Conservation (phyloP, 2,113 vertebrate genomes). For the Dissostichus mawsoni region DNA sequence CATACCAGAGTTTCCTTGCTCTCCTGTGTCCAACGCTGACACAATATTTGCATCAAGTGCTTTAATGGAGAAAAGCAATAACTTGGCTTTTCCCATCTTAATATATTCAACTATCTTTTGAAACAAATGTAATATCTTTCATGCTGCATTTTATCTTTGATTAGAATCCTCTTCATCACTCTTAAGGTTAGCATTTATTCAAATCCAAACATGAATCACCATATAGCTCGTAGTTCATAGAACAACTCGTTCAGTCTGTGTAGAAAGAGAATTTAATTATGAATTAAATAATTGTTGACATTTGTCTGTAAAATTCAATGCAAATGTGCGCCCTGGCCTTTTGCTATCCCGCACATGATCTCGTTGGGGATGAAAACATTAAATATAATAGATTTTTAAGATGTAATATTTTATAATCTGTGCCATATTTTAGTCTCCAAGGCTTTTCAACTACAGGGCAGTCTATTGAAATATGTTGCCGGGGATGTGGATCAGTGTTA, state of each 20-base stretch:
- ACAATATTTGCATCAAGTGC: conserved; percentile 21
- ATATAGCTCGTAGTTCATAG: background rate
- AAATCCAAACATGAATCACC: conserved; percentile 1
- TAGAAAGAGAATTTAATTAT: background rate
- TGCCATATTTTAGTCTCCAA: conserved; percentile 29
- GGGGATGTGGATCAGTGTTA: conserved; percentile 8
- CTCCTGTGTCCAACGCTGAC: conserved; percentile 13
- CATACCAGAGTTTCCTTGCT: conserved; percentile 6
- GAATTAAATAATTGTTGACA: background rate
- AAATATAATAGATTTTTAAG: conserved; percentile 17
- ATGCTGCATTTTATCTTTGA: background rate
- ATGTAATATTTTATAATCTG: conserved; percentile 13
- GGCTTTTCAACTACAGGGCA: conserved; percentile 21
- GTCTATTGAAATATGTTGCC: conserved; percentile 6
- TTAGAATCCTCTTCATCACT: conserved; percentile 14
- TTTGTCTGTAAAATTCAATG: conserved; percentile 16
- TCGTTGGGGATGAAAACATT: background rate
- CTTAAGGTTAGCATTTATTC: conserved; percentile 5
- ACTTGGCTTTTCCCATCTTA: conserved; percentile 13
- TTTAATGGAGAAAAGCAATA: conserved; percentile 32
- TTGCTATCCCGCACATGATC: conserved; percentile 3
- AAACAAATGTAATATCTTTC: conserved; percentile 14
- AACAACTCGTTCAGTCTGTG: background rate
- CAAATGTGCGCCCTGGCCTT: conserved; percentile 7
- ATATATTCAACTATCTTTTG: conserved; percentile 10